Evolutionary conservation across 2,113 vertebrate species (phyloP), one percentile per base, ranked within the genome.

Genomic region (Seriola quinqueradiata): DNA sequence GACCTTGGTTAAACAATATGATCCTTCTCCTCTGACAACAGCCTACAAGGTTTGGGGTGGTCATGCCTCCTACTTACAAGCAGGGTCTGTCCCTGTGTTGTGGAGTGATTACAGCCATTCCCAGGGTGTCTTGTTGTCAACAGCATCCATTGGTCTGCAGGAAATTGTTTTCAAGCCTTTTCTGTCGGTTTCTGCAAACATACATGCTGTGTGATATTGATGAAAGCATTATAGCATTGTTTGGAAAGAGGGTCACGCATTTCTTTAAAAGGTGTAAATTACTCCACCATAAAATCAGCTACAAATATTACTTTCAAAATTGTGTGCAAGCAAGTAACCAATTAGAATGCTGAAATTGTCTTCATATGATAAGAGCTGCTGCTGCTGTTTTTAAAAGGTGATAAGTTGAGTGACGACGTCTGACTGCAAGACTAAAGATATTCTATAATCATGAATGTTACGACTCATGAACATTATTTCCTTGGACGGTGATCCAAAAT

Each of bases 191-290:
- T 70, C 74, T 68, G 52, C 23, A 75, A 66, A 84, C 52, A 79
- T 69, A 69, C 88, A 77, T 38, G 40, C 25, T 19, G 13, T 46
- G 42, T 52, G 72, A 82, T 89, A 85, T 68, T 71, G 82, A 82
- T 77, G 61, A 69, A 83, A 74, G 64, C 73, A 79, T 87, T 65
- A 68, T 10, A 55, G 5, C 11, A n/a, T 58, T 66, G 34, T 79
- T 82, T 69, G 12, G 28, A 84, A 76, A 54, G 34, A 88, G 63
- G 64, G 64, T 83, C 79, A 48, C 57, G 3, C 40, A 64, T 89
- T 86, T 82, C 58, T 79, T 72, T 63, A 84, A 28, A 28, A 74
- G 68, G 63, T 85, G 77, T 77, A 73, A 87, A 92, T 89, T 77
- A 77, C 66, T 32, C 64, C 5, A 11, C 19, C 36, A 34, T 54